These are phyloP conservation scores for Hepsetus odoe DNA, from an alignment of 2,113 vertebrate genomes.

Conservation along the genomic window DNA sequence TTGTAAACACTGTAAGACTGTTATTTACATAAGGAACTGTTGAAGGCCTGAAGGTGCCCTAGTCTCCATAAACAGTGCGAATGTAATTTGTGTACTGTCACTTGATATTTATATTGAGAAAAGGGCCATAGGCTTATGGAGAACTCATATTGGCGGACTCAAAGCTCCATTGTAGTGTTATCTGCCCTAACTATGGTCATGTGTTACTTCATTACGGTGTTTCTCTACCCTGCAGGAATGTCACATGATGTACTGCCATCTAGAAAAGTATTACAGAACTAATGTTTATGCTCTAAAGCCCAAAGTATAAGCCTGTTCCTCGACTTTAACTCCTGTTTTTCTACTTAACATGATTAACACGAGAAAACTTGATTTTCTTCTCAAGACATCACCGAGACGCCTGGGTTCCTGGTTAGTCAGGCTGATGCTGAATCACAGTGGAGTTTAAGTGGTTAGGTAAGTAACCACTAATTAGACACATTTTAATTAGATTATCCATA, in stretches of 20 bases:
- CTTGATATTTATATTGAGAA: neutral
- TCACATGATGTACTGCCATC: neutral
- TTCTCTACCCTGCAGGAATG: neutral
- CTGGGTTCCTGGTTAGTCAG: too few species aligned
- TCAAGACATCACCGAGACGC: too few species aligned
- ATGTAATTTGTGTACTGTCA: neutral
- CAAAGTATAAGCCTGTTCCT: neutral
- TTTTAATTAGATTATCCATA: too few species aligned
- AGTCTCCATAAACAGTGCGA: constrained; percentile 1
- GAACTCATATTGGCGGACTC: neutral
- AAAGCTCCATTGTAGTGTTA: neutral
- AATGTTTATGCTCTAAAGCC: neutral
- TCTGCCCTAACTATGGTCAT: neutral
- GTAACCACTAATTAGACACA: too few species aligned
- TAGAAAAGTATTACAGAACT: neutral
- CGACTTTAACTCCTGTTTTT: neutral
- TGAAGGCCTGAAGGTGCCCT: neutral
- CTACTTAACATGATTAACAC: neutral
- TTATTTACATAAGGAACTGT: neutral
- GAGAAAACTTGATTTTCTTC: neutral
- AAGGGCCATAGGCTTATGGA: neutral
- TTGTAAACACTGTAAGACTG: neutral
- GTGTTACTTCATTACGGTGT: neutral
- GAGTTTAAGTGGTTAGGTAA: too few species aligned
- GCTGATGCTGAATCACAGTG: too few species aligned